phyloP scores from a whole-genome alignment of 2,113 vertebrate genomes.

The Forbesichthys agassizii region DNA sequence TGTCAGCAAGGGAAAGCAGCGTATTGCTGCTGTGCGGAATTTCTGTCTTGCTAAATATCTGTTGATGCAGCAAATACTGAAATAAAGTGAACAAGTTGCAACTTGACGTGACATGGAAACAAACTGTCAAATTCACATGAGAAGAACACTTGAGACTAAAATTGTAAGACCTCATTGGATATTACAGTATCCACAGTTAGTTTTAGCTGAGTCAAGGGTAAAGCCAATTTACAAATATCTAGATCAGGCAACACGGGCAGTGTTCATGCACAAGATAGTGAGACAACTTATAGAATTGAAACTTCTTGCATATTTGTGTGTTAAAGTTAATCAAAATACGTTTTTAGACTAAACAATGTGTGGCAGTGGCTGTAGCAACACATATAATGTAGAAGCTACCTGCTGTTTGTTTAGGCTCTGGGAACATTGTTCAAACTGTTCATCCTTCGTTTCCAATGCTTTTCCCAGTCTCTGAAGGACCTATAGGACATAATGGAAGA shows the following conservation, averaged over 20 bases:
- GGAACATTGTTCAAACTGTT: conserved; percentile 89
- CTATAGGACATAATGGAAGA: conserved; percentile 61
- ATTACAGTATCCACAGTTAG: neutral
- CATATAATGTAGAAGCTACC: conserved; percentile 66
- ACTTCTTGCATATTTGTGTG: neutral
- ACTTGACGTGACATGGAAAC: neutral
- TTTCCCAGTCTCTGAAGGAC: conserved; percentile 96
- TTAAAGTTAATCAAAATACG: neutral
- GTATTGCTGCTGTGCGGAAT: conserved; percentile 23
- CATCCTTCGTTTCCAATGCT: conserved; percentile 94
- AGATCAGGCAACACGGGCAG: neutral
- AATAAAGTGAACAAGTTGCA: neutral
- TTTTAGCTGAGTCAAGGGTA: neutral
- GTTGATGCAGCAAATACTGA: neutral
- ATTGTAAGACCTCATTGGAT: neutral
- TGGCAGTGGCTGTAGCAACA: neutral
- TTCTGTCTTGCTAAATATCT: conserved; percentile 48
- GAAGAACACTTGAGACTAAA: neutral
- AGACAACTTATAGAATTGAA: neutral
- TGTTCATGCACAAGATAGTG: conserved; percentile 18
- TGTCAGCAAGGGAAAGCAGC: conserved; percentile 43
- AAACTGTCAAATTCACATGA: neutral
- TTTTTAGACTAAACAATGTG: neutral
- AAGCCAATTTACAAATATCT: neutral
- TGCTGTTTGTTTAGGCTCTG: conserved; percentile 91